Percentiles rank a stretch among this genome's conserved stretches.
phyloP scores from a whole-genome alignment of 2,113 vertebrate species.

The Ciconia maguari region DNA sequence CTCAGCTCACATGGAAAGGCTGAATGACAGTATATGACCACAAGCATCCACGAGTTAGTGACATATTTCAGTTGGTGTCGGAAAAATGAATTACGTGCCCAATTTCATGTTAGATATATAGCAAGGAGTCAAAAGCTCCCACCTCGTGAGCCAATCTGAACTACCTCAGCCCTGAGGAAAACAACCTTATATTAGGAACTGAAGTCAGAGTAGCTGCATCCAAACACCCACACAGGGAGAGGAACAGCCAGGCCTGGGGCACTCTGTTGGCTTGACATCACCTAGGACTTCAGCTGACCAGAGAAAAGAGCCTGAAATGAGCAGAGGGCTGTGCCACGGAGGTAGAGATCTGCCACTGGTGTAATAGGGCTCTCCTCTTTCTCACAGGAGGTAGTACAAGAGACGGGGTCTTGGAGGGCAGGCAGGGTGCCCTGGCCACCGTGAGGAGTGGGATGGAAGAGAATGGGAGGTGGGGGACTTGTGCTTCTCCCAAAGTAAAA shows the following conservation, averaged over 20 bases:
- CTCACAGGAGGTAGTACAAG: not conserved
- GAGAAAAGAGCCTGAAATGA: not conserved
- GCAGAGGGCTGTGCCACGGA: not conserved
- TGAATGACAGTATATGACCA: not conserved
- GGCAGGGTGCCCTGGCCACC: not conserved
- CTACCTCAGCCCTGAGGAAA: not conserved
- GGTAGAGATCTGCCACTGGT: not conserved
- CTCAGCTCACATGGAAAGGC: not conserved
- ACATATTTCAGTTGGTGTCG: not conserved
- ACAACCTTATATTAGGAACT: not conserved
- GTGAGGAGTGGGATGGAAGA: not conserved
- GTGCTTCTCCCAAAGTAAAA: not conserved
- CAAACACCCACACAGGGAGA: not conserved
- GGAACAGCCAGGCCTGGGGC: not conserved
- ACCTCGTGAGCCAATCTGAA: not conserved
- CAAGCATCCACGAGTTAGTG: not conserved
- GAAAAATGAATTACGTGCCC: not conserved
- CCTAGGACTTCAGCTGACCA: not conserved
- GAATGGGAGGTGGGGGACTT: not conserved
- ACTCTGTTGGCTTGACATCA: not conserved
- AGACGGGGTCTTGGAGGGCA: not conserved
- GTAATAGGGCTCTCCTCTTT: not conserved
- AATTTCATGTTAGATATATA: not conserved
- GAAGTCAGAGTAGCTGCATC: not conserved
- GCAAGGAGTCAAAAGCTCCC: not conserved